phyloP scores from a whole-genome alignment of 2,888 invertebrate genomes.

The Ectemnius lituratus region DNA sequence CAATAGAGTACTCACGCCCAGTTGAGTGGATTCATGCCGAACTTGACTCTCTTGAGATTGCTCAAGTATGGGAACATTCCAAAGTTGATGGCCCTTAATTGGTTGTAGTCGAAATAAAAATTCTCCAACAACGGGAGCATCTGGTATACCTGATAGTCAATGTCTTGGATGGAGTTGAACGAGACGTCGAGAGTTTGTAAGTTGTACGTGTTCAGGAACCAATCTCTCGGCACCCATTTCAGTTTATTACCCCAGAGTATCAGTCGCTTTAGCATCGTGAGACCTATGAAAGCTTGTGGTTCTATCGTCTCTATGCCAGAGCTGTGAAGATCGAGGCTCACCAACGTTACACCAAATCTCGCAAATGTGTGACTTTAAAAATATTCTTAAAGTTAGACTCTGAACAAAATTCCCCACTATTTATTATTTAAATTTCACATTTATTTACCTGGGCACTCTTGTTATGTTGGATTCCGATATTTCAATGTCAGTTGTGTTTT shows the following conservation, averaged over 20 bases:
- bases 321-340: slow-evolving; percentile 60
- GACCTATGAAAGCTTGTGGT: slow-evolving; percentile 58
- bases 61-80: slow-evolving; percentile 59
- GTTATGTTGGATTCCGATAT: slow-evolving; percentile 54
- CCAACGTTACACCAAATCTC: slow-evolving; percentile 57
- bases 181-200: slow-evolving; percentile 67
- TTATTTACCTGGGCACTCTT: slow-evolving; percentile 54
- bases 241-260: slow-evolving; percentile 68
- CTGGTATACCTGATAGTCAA: slow-evolving; percentile 59
- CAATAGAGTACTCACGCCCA: slow-evolving; percentile 67
- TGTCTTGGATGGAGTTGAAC: slow-evolving; percentile 63
- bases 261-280: slow-evolving; percentile 60
- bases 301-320: slow-evolving; percentile 62
- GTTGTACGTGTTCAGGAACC: slow-evolving; percentile 61
- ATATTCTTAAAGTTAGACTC: slow-evolving; percentile 3
- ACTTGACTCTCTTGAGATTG: slow-evolving; percentile 62
- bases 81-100: slow-evolving; percentile 58
- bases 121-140: slow-evolving; percentile 59
- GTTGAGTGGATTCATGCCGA: slow-evolving; percentile 68
- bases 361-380: slow-evolving; percentile 61
- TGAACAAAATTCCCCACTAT: background rate
- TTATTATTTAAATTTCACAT: background rate
- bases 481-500: slow-evolving; percentile 47
- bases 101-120: slow-evolving; percentile 69
- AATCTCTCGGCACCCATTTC: slow-evolving; percentile 48